Conservation (phyloP, 1,140 invertebrate species). For the Pogonognathellus flavescens region DNA sequence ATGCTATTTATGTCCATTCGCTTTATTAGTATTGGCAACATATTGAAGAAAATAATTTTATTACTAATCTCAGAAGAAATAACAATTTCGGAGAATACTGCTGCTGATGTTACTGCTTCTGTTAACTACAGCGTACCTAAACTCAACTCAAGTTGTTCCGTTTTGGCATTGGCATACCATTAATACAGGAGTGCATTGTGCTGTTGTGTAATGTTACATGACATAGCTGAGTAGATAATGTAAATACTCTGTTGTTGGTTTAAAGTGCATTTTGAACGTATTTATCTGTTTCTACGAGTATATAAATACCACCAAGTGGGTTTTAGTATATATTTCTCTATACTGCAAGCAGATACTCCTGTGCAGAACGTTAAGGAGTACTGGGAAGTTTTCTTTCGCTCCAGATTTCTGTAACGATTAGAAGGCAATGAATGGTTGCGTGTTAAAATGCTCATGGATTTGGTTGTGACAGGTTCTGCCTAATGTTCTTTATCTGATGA, state of each 20-base stretch:
- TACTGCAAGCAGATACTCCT: not conserved
- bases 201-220: constrained; percentile 4
- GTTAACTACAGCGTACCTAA: too few species aligned
- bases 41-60: constrained; percentile 15
- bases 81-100: not conserved
- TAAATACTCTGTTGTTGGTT: not conserved
- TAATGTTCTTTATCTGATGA: constrained; percentile 3
- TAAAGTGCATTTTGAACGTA: too few species aligned
- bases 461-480: not conserved
- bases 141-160: too few species aligned
- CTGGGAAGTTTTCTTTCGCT: not conserved
- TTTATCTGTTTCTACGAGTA: too few species aligned
- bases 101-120: too few species aligned
- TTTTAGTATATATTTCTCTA: not conserved
- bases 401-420: too few species aligned
- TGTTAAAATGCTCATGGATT: constrained; percentile 6
- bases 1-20: not conserved
- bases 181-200: not conserved
- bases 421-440: not conserved
- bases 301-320: not conserved
- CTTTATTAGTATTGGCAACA: not conserved
- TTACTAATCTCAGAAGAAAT: not conserved
- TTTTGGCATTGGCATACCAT: too few species aligned
- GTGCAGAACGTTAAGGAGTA: not conserved
- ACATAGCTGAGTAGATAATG: not conserved